These are phyloP conservation scores for Girardinichthys multiradiatus DNA, from an alignment of 2,113 vertebrate species.

Conservation along the genomic window DNA sequence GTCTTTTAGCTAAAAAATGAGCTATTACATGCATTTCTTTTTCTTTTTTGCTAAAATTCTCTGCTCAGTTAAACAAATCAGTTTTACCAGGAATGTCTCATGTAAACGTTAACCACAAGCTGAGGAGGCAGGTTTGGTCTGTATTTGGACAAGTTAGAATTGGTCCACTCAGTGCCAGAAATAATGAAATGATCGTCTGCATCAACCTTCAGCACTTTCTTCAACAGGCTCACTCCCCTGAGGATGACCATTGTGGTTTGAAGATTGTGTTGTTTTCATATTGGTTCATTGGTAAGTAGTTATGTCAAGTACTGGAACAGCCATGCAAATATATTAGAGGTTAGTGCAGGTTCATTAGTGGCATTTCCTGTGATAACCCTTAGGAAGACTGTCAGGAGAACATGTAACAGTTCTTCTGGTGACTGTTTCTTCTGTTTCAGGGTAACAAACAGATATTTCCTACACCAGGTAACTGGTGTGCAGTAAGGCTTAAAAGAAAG, in stretches of 20 bases:
- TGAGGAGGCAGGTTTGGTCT: too few relatives aligned
- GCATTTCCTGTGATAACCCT: background rate
- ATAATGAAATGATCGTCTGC: constrained; percentile 16
- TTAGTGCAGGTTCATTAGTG: constrained; percentile 7
- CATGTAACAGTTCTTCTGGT: background rate
- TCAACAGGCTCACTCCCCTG: background rate
- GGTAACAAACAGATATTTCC: background rate
- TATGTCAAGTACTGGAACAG: background rate
- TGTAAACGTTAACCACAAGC: too few relatives aligned
- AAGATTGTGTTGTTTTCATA: background rate
- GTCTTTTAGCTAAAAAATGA: background rate
- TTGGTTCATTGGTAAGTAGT: background rate
- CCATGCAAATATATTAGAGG: constrained; percentile 4
- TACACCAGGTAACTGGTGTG: too few relatives aligned
- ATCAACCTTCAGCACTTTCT: constrained; percentile 6
- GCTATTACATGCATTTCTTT: background rate
- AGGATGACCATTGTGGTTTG: background rate
- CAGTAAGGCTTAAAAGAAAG: too few relatives aligned
- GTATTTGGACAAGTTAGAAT: too few relatives aligned
- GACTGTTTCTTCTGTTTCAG: background rate
- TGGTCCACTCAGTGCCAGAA: background rate
- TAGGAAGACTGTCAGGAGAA: background rate
- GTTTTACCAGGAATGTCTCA: too few relatives aligned
- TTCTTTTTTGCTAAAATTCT: background rate
- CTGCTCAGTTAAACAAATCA: background rate